These are phyloP conservation scores for Sarcophaga bullata DNA, from an alignment of 1,140 invertebrate species.

Conservation along the genomic window DNA sequence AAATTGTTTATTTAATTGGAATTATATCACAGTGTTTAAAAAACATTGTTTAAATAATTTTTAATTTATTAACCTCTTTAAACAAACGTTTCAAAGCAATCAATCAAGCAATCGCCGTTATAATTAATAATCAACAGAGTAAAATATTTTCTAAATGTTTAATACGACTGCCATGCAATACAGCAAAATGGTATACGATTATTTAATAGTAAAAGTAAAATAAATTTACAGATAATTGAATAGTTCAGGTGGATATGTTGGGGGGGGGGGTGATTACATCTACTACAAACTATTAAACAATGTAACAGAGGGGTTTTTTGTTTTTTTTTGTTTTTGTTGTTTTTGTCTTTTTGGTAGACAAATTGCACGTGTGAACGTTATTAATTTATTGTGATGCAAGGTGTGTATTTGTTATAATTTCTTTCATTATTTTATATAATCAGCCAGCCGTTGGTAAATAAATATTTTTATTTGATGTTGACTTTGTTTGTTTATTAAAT, in stretches of 20 bases:
- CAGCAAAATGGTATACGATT: no score
- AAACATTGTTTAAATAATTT: background rate
- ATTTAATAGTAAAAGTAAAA: no score
- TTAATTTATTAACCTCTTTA: background rate
- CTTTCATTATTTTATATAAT: background rate
- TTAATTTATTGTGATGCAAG: background rate
- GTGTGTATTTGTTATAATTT: background rate
- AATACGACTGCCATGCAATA: no score
- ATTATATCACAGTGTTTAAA: background rate
- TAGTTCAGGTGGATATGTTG: no score
- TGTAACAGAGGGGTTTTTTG: no score
- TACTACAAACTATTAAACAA: no score
- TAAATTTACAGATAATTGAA: no score
- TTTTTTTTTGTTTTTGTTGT: no score
- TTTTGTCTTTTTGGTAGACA: no score
- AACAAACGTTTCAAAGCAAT: background rate
- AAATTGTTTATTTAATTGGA: background rate
- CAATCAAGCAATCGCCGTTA: constrained; percentile 8
- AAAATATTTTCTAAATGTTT: no score
- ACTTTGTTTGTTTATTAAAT: background rate
- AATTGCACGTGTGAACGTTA: no score
- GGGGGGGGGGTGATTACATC: no score
- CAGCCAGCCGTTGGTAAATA: background rate
- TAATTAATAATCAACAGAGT: background rate
- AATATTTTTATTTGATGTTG: background rate